phyloP scores from a whole-genome alignment of 2,888 invertebrate genomes.

The Cepaea hortensis region DNA sequence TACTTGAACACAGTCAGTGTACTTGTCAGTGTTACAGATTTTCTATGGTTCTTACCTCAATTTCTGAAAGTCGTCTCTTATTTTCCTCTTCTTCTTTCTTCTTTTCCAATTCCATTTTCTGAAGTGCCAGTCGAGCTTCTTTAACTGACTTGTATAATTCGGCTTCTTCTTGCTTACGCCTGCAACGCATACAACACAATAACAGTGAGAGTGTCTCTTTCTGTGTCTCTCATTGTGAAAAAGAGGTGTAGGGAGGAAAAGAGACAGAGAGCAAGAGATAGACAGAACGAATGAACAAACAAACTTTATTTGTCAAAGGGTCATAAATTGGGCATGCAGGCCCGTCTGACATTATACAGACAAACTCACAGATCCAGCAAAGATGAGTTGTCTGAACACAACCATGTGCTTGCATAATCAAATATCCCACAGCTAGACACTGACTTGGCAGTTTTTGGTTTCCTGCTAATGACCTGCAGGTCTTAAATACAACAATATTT shows the following conservation, averaged over 20 bases:
- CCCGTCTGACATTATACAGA: too few relatives aligned
- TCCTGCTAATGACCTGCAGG: too few relatives aligned
- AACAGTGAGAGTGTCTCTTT: background rate
- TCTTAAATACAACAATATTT: too few relatives aligned
- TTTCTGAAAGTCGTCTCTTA: constrained; percentile 61
- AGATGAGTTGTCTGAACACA: background rate
- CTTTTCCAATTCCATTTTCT: constrained; percentile 65
- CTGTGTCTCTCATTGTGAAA: background rate
- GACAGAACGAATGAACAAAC: background rate
- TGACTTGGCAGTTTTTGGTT: too few relatives aligned
- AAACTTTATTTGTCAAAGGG: too few relatives aligned
- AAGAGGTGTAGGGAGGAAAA: background rate
- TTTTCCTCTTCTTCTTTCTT: constrained; percentile 64
- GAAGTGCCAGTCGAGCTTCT: constrained; percentile 62
- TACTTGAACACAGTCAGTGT: too few relatives aligned
- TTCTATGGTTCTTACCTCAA: constrained; percentile 56
- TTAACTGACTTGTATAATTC: constrained; percentile 67
- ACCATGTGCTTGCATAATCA: background rate
- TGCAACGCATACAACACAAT: constrained; percentile 44
- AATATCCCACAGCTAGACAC: background rate
- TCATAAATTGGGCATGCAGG: too few relatives aligned
- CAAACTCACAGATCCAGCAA: too few relatives aligned
- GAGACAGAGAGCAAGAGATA: background rate
- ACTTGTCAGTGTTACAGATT: background rate
- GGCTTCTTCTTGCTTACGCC: constrained; percentile 67